A percentile compares a stretch with the other conserved stretches of the same genome.
phyloP scores from a whole-genome alignment of 2,797 vertebrate species.

The Bradypodion ventrale region DNA sequence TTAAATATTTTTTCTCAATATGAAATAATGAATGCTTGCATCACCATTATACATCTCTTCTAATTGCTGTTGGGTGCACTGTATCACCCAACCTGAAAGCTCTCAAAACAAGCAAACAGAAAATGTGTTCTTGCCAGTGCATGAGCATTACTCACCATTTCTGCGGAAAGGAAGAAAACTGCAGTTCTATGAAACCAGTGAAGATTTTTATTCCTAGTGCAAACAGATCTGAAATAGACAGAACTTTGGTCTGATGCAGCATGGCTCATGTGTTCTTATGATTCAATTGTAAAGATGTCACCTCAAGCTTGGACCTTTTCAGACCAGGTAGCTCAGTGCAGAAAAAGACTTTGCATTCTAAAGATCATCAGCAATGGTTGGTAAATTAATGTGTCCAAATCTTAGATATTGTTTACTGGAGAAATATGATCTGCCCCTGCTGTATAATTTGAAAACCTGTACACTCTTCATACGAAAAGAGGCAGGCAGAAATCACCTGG shows the following conservation, averaged over 20 bases:
- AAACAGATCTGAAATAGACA: not conserved
- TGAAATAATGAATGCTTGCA: slow-evolving; percentile 59
- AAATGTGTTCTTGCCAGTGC: too few species aligned
- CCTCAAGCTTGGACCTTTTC: not conserved
- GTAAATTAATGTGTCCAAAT: not conserved
- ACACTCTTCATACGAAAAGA: not conserved
- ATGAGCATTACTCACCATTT: too few species aligned
- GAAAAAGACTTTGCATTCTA: not conserved
- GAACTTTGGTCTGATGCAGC: not conserved
- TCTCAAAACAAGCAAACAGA: not conserved
- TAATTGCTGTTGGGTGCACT: slow-evolving; percentile 4
- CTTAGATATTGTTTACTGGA: not conserved
- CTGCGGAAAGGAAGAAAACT: too few species aligned
- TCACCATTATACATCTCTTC: slow-evolving; percentile 31
- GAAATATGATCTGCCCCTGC: not conserved
- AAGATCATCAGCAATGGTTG: not conserved
- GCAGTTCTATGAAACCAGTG: too few species aligned
- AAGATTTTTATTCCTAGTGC: too few species aligned
- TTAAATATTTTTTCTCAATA: slow-evolving; percentile 51
- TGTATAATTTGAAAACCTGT: not conserved
- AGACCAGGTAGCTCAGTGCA: not conserved
- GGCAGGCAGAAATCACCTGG: not conserved
- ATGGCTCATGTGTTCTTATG: not conserved
- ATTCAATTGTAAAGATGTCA: not conserved
- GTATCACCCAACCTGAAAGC: not conserved